These are phyloP conservation scores for Crocuta crocuta DNA, from an alignment of 2,113 vertebrate species.

Conservation along the genomic window DNA sequence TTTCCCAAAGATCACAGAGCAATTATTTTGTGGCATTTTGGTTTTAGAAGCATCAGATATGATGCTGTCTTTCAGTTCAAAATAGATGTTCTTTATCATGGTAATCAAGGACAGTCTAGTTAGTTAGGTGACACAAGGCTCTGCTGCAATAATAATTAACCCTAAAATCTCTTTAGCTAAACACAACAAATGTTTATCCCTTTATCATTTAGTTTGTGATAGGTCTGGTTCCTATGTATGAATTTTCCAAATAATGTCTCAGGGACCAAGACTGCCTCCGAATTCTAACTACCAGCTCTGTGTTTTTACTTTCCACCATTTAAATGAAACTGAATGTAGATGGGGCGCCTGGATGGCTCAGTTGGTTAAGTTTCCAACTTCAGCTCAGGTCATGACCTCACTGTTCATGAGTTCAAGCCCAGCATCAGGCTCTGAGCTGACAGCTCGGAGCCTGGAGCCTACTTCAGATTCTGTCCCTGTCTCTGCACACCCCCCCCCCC, in stretches of 20 bases:
- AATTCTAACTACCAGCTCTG: not conserved
- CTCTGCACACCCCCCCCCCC: no score
- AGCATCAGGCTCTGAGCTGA: no score
- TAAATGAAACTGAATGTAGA: not conserved
- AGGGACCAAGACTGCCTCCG: not conserved
- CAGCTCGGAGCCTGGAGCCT: no score
- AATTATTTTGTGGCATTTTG: not conserved
- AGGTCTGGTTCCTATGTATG: not conserved
- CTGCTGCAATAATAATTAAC: not conserved
- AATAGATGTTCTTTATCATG: slow-evolving; percentile 9
- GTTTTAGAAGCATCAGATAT: slow-evolving; percentile 26
- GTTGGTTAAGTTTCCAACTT: no score
- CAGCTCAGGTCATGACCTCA: no score
- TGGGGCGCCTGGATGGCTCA: not conserved
- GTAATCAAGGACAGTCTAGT: not conserved
- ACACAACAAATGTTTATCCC: not conserved
- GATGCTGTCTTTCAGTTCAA: slow-evolving; percentile 22
- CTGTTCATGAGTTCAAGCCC: no score
- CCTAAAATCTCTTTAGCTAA: not conserved
- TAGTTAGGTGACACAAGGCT: not conserved
- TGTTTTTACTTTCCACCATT: not conserved
- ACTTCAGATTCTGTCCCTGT: no score
- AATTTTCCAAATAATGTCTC: not conserved
- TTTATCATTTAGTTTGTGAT: not conserved
- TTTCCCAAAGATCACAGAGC: not conserved